Conservation (phyloP, 2,888 invertebrate genomes). For the Netelia fuscicornis region DNA sequence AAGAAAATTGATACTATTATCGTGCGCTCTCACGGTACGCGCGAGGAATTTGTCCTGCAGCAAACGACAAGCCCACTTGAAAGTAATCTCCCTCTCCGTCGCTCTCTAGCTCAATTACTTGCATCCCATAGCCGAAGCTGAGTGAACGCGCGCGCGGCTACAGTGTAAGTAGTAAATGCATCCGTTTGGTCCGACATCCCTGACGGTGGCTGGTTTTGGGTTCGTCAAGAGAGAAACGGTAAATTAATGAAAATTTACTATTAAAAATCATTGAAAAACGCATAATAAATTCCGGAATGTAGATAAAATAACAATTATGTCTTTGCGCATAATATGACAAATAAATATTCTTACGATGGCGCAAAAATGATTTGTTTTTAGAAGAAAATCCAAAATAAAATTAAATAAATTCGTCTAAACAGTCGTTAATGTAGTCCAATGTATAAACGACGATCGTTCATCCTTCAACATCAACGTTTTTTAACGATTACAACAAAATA, state of each 20-base stretch:
- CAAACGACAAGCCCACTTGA: constrained; percentile 6
- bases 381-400: background rate
- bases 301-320: background rate
- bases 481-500: background rate
- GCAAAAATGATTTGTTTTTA: background rate
- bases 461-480: background rate
- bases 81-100: constrained; percentile 10
- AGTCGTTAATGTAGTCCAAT: background rate
- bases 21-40: background rate
- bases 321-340: background rate
- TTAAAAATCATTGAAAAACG: background rate
- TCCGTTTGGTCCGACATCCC: constrained; percentile 32
- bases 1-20: constrained; percentile 5
- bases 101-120: background rate
- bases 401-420: background rate
- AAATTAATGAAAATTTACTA: background rate
- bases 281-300: too few species aligned
- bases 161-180: constrained; percentile 38
- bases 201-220: background rate
- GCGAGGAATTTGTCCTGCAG: constrained; percentile 16
- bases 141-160: constrained; percentile 34
- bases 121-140: background rate
- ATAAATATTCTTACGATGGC: background rate
- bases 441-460: background rate
- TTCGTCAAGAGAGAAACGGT: background rate